Evolutionary conservation across 2,888 invertebrate species (phyloP).

Genomic region (Erebia ligea): DNA sequence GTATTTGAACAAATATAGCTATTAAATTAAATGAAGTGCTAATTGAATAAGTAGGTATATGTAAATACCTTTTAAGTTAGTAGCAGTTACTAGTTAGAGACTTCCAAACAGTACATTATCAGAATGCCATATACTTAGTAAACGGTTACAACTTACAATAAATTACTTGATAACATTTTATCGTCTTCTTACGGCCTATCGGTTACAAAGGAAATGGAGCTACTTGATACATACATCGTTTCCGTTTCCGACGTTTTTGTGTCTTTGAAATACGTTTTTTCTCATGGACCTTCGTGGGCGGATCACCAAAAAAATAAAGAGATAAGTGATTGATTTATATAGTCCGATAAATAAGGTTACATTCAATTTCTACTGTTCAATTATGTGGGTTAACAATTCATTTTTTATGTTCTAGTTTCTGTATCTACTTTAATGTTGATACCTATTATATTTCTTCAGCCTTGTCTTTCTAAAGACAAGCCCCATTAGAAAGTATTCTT

Average conservation of each 20-base stretch:
- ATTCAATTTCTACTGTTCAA: not conserved
- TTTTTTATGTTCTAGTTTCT: not conserved
- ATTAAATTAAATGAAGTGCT: not conserved
- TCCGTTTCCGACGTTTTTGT: constrained; percentile 73
- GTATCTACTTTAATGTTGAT: not conserved
- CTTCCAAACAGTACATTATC: constrained; percentile 30
- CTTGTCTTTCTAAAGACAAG: too few species aligned
- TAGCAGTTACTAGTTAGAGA: not conserved
- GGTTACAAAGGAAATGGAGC: constrained; percentile 73
- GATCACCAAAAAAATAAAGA: constrained; percentile 58
- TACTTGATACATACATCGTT: constrained; percentile 70
- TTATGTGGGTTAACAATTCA: not conserved
- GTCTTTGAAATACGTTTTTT: constrained; percentile 52
- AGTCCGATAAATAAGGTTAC: constrained; percentile 1
- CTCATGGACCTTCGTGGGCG: constrained; percentile 67
- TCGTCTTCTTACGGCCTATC: constrained; percentile 61
- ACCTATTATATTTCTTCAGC: too few species aligned
- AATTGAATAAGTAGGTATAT: constrained; percentile 13
- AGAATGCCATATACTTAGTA: constrained; percentile 40
- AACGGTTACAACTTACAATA: constrained; percentile 57
- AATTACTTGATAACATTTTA: constrained; percentile 66
- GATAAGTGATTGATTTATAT: constrained; percentile 59
- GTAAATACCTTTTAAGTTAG: not conserved
- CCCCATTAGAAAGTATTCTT: too few species aligned
- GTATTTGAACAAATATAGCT: not conserved